Base-by-base conservation (phyloP, 2,888 invertebrate genomes). In the Caenorhabditis sulstoni region DNA sequence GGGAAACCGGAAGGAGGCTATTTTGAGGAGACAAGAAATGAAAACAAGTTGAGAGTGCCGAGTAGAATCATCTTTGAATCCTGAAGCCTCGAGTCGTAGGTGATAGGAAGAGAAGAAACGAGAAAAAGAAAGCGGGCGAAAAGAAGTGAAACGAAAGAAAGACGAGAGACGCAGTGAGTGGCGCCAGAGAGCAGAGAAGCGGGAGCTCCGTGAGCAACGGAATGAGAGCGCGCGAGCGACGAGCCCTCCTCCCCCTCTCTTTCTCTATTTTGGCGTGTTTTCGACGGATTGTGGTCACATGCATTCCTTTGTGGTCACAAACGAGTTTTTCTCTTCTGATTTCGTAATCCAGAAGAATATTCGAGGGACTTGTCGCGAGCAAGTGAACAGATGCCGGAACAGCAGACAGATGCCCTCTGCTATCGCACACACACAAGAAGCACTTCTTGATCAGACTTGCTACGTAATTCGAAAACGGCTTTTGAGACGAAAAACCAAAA, bases 131-230 rank as follows among this genome's bases (percentile, higher is more conserved):
- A 45, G 74, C 59, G 59, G 29, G 74, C 41, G 53, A 53, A 44
- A 16, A 50, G 11, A 29, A 47, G 57, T 59, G 35, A 52, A 18
- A 59, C 7, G 35, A 16, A 12, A 18, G 22, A 29, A 18, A 61
- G 52, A 1, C 1, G 16, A 23, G 61, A 61, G 61, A 61, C 61
- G 53, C 70, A 70, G 70, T 47, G 12, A 18, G 16, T 29, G 66
- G 57, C 47, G 71, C 71, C 62, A 71, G 62, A 71, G 62, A 71
- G 71, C 55, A 64, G 23, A 52, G 57, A 62, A 61, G 22, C 45
- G 53, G 20, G 67, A 23, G 71, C 53, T 55, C 62, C 8, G 55
- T 14, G 39, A 58, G 58, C 57, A 12, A 7, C 8, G 20, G 20
- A 5, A 35, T 29, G 11, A 16, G 49, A 23, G 22, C 39, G 22